Evolutionary conservation across 2,113 vertebrate species (phyloP).

Genomic region (Myocastor coypus): DNA sequence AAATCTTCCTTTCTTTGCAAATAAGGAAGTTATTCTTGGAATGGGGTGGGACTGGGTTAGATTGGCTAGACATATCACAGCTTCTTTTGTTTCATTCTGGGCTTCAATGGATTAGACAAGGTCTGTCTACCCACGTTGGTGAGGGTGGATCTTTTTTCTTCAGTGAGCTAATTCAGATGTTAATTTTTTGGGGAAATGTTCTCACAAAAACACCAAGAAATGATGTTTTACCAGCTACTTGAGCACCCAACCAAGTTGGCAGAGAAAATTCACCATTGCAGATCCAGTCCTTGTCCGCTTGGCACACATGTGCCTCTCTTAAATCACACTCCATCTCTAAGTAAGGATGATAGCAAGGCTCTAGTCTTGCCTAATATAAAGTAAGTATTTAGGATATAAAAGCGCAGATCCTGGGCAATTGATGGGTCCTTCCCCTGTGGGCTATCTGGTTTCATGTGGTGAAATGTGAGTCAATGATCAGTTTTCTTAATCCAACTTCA

Average conservation of each 20-base stretch:
- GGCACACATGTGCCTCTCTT: neutral
- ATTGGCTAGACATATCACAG: neutral
- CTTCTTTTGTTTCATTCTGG: neutral
- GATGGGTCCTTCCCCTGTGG: neutral
- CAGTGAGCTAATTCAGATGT: neutral
- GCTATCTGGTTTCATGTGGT: neutral
- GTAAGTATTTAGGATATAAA: accelerated
- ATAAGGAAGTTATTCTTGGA: neutral
- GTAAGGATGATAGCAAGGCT: neutral
- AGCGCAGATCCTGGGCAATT: neutral
- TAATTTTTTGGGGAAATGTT: neutral
- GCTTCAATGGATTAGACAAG: neutral
- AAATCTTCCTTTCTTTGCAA: neutral
- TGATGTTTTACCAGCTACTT: neutral
- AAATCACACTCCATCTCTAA: neutral
- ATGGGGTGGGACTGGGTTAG: accelerated
- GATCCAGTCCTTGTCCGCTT: neutral
- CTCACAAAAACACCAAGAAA: neutral
- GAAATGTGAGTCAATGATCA: neutral
- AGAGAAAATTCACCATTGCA: neutral
- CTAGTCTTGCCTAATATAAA: neutral
- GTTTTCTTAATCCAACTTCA: neutral
- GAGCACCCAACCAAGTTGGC: neutral
- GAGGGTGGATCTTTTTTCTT: neutral
- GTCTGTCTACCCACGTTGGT: neutral